A percentile compares a stretch with the other conserved stretches of the same genome.
Conservation (phyloP, 1,140 invertebrate species). For the Anastrepha obliqua region DNA sequence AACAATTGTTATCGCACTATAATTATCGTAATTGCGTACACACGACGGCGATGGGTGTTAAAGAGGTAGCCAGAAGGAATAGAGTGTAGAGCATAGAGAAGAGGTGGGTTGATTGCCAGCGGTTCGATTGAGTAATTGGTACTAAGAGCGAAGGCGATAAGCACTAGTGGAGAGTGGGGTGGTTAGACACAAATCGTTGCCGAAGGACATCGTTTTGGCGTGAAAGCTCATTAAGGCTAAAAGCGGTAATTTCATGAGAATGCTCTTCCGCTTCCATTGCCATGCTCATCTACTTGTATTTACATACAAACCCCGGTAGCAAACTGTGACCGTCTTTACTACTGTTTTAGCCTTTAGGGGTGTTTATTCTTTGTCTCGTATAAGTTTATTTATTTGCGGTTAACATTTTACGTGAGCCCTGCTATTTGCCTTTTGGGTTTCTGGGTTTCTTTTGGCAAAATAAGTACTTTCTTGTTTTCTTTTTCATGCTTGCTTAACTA, state of each 20-base stretch:
- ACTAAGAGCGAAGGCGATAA: not conserved
- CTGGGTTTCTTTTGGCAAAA: not conserved
- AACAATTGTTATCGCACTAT: constrained; percentile 41
- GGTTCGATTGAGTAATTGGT: not conserved
- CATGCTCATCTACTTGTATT: not conserved
- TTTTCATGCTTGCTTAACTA: constrained; percentile 27
- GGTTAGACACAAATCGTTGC: not conserved
- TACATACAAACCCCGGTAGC: not conserved
- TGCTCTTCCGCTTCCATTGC: constrained; percentile 12
- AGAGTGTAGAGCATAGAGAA: not conserved
- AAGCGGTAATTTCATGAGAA: constrained; percentile 44
- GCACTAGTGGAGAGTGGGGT: not conserved
- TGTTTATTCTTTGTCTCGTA: not conserved
- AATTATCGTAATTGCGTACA: constrained; percentile 49
- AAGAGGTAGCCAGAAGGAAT: no score
- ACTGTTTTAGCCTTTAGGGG: not conserved
- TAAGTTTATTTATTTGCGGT: not conserved
- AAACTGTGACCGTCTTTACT: not conserved
- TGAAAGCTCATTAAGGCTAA: constrained; percentile 53
- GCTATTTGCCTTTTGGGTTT: not conserved
- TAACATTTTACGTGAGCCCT: not conserved
- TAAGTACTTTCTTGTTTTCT: not conserved
- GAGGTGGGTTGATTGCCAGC: not conserved
- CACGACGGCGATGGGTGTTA: not conserved
- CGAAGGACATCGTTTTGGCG: constrained; percentile 35